These are phyloP conservation scores for Coracopsis vasa DNA, from an alignment of 2,113 vertebrate genomes.

Conservation along the genomic window DNA sequence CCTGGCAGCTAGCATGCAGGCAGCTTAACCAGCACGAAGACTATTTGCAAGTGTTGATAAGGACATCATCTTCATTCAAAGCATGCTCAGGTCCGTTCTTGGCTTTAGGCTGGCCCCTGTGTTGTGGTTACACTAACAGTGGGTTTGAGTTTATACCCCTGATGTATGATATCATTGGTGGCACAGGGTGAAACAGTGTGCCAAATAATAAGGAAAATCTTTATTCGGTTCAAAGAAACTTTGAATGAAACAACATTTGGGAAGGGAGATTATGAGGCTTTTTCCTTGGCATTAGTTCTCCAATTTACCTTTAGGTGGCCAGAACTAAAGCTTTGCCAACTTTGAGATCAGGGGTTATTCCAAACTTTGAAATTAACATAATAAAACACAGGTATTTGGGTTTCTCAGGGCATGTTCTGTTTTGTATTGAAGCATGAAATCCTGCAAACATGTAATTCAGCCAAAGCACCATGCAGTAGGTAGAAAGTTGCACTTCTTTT, in stretches of 20 bases:
- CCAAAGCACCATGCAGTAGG: neutral
- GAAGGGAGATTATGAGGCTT: neutral
- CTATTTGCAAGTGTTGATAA: neutral
- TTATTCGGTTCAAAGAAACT: neutral
- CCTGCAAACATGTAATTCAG: neutral
- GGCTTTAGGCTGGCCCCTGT: neutral
- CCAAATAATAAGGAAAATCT: neutral
- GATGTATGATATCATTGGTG: neutral
- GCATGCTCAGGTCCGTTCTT: neutral
- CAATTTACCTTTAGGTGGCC: neutral
- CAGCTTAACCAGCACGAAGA: neutral
- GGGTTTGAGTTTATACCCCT: neutral
- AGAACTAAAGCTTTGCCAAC: neutral
- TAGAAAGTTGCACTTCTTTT: neutral
- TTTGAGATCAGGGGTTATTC: neutral
- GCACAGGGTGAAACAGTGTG: accelerated
- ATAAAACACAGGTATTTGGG: neutral
- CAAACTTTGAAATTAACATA: neutral
- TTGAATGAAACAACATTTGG: neutral
- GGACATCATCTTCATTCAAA: neutral
- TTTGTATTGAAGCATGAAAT: neutral
- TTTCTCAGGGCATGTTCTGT: neutral
- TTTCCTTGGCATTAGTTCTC: neutral
- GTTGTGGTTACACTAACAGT: neutral
- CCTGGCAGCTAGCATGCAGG: neutral